Evolutionary conservation across 2,888 invertebrate genomes (phyloP).

Genomic region (Andrena hattorfiana): DNA sequence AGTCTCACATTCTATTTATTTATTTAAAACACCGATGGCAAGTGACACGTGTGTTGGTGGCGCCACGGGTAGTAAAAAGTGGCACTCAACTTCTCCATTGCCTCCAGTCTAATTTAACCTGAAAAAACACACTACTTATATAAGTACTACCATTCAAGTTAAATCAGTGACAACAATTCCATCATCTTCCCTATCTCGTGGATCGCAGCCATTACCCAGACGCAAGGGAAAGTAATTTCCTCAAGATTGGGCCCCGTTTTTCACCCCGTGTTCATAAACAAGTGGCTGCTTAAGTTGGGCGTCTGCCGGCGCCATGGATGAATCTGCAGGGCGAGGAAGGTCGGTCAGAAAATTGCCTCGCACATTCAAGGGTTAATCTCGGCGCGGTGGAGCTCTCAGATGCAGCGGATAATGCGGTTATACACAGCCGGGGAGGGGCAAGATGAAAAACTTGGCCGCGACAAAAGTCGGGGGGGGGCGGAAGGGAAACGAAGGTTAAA

Average conservation of each 20-base stretch:
- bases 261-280: slow-evolving; percentile 26
- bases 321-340: slow-evolving; percentile 11
- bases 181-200: neutral
- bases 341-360: slow-evolving; percentile 58
- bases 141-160: too few relatives aligned
- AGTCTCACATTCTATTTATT: too few relatives aligned
- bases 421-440: neutral
- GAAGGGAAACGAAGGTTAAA: slow-evolving; percentile 40
- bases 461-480: slow-evolving; percentile 36
- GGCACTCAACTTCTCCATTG: too few relatives aligned
- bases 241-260: neutral
- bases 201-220: neutral
- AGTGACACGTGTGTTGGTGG: too few relatives aligned
- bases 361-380: slow-evolving; percentile 65
- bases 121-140: too few relatives aligned
- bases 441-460: slow-evolving; percentile 37
- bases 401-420: slow-evolving; percentile 50
- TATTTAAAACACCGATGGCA: too few relatives aligned
- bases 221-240: slow-evolving; percentile 7
- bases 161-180: neutral
- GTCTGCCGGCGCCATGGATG: slow-evolving; percentile 11
- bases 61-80: too few relatives aligned
- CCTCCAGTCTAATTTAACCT: too few relatives aligned
- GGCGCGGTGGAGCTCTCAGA: slow-evolving; percentile 32
- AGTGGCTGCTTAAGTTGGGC: slow-evolving; percentile 48